Evolutionary conservation across 2,113 vertebrate species (phyloP), one percentile per base, ranked within the genome.

Genomic region (Ariopsis seemanni): DNA sequence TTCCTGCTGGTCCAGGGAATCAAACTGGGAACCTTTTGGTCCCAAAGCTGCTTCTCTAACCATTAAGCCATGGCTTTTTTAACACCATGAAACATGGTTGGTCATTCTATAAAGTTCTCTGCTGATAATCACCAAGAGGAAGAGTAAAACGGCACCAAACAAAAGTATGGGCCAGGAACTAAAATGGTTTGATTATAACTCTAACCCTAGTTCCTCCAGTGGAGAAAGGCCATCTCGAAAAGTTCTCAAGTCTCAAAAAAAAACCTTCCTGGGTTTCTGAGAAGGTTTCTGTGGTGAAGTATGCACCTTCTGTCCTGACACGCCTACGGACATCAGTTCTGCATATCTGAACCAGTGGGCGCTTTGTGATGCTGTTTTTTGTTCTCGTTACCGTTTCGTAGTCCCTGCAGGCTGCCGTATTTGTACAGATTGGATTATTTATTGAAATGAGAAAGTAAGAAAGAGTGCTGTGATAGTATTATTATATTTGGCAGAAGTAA

Each of bases 381-480:
- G 60, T 83, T 83, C 15, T 62, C 8, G 77, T 84, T 85, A 52
- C n/a, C 1, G 42, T 60, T 62, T 53, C 55, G 7, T 71, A 65
- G 48, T 71, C 60, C 58, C 72, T 42, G 22, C 81, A n/a, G 60
- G 83, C 20, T 69, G 42, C 10, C 52, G 25, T 88, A 88, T 88
- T 86, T 80, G 69, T 69, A 86, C 72, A 83, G 74, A 79, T 88
- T 86, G 84, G 57, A 85, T 86, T 79, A 85, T 79, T 88, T 60
- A 74, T 90, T 86, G 81, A 82, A 79, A 71, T 62, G 67, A 84
- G 80, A 86, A 62, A 20, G 52, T 48, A 86, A 57, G 48, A 58
- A 30, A 75, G 69, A 27, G 42, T 27, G 75, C 86, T 83, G 81
- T 72, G 63, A 72, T 20, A 86, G 77, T 62, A 18, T 88, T 83